Percentiles rank a stretch among this genome's conserved stretches.
Conservation (phyloP, 2,797 vertebrate species). For the Malacoraja senta region DNA sequence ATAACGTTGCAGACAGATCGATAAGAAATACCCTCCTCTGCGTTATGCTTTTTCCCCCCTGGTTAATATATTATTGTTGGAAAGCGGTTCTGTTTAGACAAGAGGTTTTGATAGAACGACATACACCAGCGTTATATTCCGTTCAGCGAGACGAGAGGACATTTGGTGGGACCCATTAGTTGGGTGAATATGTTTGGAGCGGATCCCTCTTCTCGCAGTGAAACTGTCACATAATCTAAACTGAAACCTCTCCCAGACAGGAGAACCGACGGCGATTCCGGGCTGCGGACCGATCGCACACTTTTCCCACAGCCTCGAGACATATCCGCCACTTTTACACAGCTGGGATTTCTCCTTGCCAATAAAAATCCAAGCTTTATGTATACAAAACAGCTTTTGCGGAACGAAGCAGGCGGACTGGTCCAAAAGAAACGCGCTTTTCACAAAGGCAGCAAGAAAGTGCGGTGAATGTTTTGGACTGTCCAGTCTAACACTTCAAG, state of each 20-base stretch:
- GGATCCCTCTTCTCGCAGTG: neutral
- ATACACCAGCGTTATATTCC: neutral
- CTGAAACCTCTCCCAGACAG: neutral
- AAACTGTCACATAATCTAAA: neutral
- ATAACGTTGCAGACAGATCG: neutral
- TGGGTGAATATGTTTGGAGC: neutral
- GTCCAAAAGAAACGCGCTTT: constrained; percentile 16
- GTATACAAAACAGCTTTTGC: constrained; percentile 26
- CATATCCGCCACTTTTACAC: neutral
- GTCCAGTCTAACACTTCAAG: neutral
- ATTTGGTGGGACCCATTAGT: neutral
- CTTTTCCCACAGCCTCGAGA: constrained; percentile 31
- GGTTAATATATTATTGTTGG: neutral
- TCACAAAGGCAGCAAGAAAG: neutral
- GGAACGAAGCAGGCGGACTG: neutral
- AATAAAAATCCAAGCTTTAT: constrained; percentile 3
- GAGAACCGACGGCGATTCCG: neutral
- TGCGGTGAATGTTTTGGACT: neutral
- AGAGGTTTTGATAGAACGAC: neutral
- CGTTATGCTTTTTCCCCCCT: neutral
- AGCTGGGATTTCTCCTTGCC: constrained; percentile 29
- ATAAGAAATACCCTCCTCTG: neutral
- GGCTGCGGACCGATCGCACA: neutral
- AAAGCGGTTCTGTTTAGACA: neutral
- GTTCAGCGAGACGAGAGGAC: neutral